Base-by-base conservation (phyloP, 2,113 vertebrate species). In the Strix uralensis region DNA sequence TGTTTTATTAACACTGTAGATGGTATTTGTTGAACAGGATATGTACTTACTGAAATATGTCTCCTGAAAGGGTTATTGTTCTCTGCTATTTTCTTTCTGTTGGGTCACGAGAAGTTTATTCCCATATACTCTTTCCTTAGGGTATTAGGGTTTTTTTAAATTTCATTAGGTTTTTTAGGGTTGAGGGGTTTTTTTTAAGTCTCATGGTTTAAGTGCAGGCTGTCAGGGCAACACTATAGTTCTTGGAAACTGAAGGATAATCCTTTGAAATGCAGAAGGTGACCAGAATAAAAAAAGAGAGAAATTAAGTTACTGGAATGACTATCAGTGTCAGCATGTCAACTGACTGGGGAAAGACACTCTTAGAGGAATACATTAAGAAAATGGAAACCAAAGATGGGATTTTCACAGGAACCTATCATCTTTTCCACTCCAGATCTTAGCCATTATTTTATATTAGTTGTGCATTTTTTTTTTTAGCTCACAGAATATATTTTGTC, bases 41-140 rank as follows among this genome's bases (percentile, higher is more conserved):
- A 94, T 82, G 42, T 92, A 77, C 58, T 87, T 87, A 67, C 73
- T 85, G 86, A 95, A 96, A 86, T 88, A 90, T 89, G 46, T 94
- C 72, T 88, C 65, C 70, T 96, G 91, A 94, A 96, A 95, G 86
- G 65, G 73, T 94, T 92, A 96, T 96, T 97, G 94, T 96, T 95
- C 88, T 81, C 77, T 47, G 54, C n/a, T 84, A 72, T 94, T 97
- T 96, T 94, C 40, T 87, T 96, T 94, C 77, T 63, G 7, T 57
- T 94, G 57, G 77, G 88, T 97, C 86, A 87, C 73, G 44, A 85
- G 47, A 57, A 91, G 91, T 95, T 96, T 94, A 84, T 82, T 89
- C n/a, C 73, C 57, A 9, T 77, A 57, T 55, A 79, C 32, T 51
- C 30, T 62, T 94, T 94, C 73, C 67, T 46, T 81, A 58, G 57